These are phyloP conservation scores for Calyptommatus sinebrachiatus DNA, from an alignment of 2,113 vertebrate species.

Conservation along the genomic window DNA sequence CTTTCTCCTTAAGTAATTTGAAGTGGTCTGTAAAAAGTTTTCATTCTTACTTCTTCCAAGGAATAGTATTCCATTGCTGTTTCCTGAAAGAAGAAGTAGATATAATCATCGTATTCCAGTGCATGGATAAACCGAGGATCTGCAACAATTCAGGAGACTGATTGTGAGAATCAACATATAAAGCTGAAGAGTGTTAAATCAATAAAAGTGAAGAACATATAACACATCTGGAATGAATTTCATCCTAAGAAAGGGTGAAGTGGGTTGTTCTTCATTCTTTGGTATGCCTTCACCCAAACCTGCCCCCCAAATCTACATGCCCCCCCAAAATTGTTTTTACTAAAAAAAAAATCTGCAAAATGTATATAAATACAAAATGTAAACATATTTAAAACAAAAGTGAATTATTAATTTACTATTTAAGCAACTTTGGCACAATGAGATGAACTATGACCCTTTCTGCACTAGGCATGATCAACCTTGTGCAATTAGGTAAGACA, in stretches of 20 bases:
- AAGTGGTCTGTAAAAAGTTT: not conserved
- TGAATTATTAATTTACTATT: no score
- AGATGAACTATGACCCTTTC: no score
- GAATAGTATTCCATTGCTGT: slow-evolving; percentile 97
- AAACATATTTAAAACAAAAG: no score
- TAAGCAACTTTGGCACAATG: no score
- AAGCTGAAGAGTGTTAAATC: not conserved
- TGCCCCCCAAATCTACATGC: no score
- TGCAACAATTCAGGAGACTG: slow-evolving; percentile 58
- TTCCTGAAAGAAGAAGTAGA: slow-evolving; percentile 98
- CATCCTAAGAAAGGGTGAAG: slow-evolving; percentile 25
- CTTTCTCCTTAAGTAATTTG: slow-evolving; percentile 27
- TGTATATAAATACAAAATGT: no score
- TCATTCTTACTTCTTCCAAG: slow-evolving; percentile 91
- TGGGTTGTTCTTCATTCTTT: no score
- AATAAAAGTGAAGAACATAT: not conserved
- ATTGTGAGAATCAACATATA: not conserved
- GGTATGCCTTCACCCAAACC: no score
- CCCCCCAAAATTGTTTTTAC: no score
- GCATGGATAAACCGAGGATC: slow-evolving; percentile 96
- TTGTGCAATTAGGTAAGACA: no score
- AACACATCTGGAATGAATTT: not conserved
- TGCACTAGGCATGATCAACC: no score
- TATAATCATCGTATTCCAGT: slow-evolving; percentile 91
- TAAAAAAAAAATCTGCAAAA: no score